Percentiles rank a stretch among this genome's conserved stretches.
Conservation (phyloP, 2,888 invertebrate genomes). For the Drosophila melanocephala region DNA sequence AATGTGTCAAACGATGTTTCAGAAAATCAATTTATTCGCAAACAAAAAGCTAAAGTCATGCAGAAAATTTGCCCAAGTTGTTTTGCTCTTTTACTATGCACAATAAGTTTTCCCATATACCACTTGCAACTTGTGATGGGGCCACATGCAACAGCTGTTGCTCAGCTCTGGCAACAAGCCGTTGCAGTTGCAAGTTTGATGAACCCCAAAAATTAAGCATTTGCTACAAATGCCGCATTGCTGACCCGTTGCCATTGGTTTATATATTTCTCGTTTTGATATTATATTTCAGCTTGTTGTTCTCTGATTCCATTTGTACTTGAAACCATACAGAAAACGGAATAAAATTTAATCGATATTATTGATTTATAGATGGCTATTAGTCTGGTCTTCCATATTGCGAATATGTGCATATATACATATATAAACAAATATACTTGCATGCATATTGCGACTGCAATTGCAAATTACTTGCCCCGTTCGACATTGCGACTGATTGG, state of each 20-base stretch:
- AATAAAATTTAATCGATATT: constrained; percentile 66
- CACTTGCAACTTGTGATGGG: constrained; percentile 8
- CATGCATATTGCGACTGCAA: constrained; percentile 40
- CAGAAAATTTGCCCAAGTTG: constrained; percentile 17
- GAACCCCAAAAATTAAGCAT: constrained; percentile 11
- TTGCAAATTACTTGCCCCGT: constrained; percentile 48
- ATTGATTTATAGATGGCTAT: constrained; percentile 58
- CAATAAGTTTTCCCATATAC: constrained; percentile 10
- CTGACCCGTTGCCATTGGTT: constrained; percentile 55
- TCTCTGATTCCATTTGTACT: constrained; percentile 16
- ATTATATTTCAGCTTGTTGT: constrained; percentile 27
- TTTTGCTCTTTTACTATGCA: constrained; percentile 1
- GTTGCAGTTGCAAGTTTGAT: constrained; percentile 30
- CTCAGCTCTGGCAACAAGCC: constrained; percentile 7
- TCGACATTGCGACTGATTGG: constrained; percentile 71
- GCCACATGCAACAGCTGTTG: constrained; percentile 41
- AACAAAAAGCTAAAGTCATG: not conserved
- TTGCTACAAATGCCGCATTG: constrained; percentile 36
- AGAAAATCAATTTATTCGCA: constrained; percentile 17
- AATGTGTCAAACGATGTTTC: not conserved
- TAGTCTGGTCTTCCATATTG: constrained; percentile 28
- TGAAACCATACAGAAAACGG: constrained; percentile 17
- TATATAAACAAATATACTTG: constrained; percentile 10
- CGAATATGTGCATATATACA: constrained; percentile 16
- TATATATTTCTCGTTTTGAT: constrained; percentile 35